These are phyloP conservation scores for Neoaliturus tenellus DNA, from an alignment of 2,888 invertebrate species.

Conservation along the genomic window DNA sequence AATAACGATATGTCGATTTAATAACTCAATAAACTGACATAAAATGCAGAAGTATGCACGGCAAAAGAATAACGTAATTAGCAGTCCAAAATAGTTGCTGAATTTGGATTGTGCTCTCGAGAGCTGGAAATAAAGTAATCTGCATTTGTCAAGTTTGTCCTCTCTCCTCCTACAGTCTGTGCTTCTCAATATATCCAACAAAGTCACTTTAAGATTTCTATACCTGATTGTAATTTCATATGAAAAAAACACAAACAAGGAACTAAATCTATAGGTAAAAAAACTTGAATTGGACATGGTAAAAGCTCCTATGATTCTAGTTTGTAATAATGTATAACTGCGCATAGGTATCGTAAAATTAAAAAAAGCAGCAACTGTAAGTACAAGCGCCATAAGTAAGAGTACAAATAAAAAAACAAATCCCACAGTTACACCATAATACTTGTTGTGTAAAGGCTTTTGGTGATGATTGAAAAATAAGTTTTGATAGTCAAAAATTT, in stretches of 20 bases:
- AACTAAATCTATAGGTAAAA: neutral
- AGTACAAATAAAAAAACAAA: neutral
- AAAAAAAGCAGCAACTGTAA: neutral
- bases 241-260: neutral
- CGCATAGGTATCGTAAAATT: no score
- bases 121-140: slow-evolving; percentile 2
- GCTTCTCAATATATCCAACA: neutral
- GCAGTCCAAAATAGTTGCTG: neutral
- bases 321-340: neutral
- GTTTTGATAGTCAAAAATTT: slow-evolving; percentile 8
- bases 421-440: neutral
- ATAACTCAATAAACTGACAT: neutral
- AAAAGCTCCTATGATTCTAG: neutral
- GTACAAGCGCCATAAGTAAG: neutral
- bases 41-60: neutral
- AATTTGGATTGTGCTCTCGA: neutral
- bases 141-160: neutral
- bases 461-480: neutral
- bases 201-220: neutral
- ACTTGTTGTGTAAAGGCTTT: neutral
- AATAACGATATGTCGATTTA: neutral
- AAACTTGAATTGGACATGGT: neutral
- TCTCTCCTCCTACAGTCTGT: neutral
- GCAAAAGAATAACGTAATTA: neutral
- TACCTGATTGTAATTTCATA: slow-evolving; percentile 21